Evolutionary conservation across 2,113 vertebrate species (phyloP).

Genomic region (Alectura lathami): DNA sequence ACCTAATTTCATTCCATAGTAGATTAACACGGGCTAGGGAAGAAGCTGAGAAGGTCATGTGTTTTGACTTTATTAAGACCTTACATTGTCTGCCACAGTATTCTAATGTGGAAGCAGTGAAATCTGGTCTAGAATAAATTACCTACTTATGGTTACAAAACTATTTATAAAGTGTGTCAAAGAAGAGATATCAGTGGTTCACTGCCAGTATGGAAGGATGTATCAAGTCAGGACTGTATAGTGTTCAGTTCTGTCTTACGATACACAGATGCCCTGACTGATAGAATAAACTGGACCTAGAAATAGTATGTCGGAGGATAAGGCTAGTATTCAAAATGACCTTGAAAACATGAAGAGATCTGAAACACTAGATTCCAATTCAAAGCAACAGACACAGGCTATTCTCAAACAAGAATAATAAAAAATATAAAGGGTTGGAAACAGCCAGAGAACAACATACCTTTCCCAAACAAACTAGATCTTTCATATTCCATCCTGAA

Average conservation of each 20-base stretch:
- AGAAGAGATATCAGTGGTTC: neutral
- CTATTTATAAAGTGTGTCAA: neutral
- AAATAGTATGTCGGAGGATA: neutral
- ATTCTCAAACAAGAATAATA: neutral
- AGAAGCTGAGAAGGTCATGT: neutral
- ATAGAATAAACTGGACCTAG: neutral
- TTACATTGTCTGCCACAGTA: neutral
- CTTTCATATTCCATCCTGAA: neutral
- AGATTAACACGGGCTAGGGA: neutral
- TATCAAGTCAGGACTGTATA: neutral
- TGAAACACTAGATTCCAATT: neutral
- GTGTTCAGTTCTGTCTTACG: neutral
- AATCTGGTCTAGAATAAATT: neutral
- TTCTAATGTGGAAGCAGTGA: neutral
- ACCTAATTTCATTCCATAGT: neutral
- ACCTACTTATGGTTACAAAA: neutral
- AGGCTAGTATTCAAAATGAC: neutral
- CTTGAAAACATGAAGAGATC: neutral
- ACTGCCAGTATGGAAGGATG: neutral
- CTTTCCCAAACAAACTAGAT: neutral
- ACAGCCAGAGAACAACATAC: neutral
- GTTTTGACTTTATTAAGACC: slow-evolving; percentile 27
- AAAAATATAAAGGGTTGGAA: neutral
- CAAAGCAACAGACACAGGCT: neutral
- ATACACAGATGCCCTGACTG: neutral